These are phyloP conservation scores for Eustalomyia histrio DNA, from an alignment of 2,888 invertebrate species.

Conservation along the genomic window DNA sequence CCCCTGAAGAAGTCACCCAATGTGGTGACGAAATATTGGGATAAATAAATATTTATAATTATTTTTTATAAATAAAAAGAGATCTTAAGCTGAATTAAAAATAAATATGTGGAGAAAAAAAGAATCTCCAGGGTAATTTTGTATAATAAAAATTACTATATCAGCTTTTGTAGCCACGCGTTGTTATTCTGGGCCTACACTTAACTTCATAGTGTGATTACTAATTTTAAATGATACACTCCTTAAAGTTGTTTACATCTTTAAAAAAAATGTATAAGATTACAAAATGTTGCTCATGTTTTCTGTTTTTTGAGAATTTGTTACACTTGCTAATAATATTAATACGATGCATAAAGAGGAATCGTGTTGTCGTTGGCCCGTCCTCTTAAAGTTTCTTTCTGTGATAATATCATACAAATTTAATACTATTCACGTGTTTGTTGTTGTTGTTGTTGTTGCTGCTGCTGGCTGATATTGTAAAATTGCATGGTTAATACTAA, in stretches of 20 bases:
- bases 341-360: not conserved
- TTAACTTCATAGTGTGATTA: too few relatives aligned
- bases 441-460: too few relatives aligned
- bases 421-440: slow-evolving; percentile 60
- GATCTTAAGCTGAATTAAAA: too few relatives aligned
- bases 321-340: slow-evolving; percentile 48
- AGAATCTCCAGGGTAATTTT: too few relatives aligned
- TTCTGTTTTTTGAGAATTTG: slow-evolving; percentile 30
- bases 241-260: slow-evolving; percentile 36
- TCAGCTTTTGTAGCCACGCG: too few relatives aligned
- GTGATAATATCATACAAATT: slow-evolving; percentile 60
- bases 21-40: too few relatives aligned
- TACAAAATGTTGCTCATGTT: slow-evolving; percentile 63
- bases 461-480: slow-evolving; percentile 12
- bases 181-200: too few relatives aligned
- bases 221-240: slow-evolving; percentile 32
- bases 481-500: slow-evolving; percentile 56
- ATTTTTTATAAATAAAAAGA: too few relatives aligned
- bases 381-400: not conserved
- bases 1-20: too few relatives aligned
- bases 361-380: slow-evolving; percentile 1
- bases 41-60: too few relatives aligned
- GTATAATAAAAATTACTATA: too few relatives aligned
- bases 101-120: too few relatives aligned
- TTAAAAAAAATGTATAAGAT: slow-evolving; percentile 49